Percentiles rank a stretch among this genome's conserved stretches.
Evolutionary conservation across 2,113 vertebrate genomes (phyloP).

Genomic region (Ia io): DNA sequence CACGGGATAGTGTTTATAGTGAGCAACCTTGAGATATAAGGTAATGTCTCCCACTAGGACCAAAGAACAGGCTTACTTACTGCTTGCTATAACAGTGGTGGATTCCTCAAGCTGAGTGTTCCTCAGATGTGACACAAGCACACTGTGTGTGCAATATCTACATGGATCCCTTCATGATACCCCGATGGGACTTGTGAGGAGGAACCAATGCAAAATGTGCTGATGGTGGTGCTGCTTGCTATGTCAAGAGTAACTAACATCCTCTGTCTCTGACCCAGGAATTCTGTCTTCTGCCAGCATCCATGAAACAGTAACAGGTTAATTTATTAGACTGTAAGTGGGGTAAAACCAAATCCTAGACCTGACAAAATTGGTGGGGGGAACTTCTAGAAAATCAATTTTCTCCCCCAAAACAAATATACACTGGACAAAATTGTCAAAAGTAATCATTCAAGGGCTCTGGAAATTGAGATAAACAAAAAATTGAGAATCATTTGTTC

Average conservation of each 20-base stretch:
- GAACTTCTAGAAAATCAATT: not conserved
- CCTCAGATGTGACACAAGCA: too few species aligned
- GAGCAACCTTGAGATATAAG: too few species aligned
- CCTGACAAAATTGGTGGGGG: not conserved
- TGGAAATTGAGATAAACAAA: not conserved
- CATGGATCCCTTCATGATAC: too few species aligned
- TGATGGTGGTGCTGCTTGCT: too few species aligned
- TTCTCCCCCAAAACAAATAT: not conserved
- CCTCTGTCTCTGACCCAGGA: not conserved
- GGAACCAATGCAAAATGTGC: not conserved
- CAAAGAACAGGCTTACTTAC: too few species aligned
- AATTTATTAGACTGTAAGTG: not conserved
- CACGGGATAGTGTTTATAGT: too few species aligned
- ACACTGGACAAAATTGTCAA: not conserved
- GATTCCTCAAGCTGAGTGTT: too few species aligned
- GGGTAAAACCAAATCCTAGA: not conserved
- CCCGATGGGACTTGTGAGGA: too few species aligned
- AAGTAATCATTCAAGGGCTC: not conserved
- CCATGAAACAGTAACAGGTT: not conserved
- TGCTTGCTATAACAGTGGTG: too few species aligned
- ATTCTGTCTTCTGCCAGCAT: not conserved
- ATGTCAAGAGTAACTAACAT: not conserved
- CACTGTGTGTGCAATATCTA: too few species aligned
- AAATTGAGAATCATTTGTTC: not conserved
- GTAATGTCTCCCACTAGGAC: too few species aligned